Conservation (phyloP, 1,140 invertebrate genomes). For the Apis dorsata region DNA sequence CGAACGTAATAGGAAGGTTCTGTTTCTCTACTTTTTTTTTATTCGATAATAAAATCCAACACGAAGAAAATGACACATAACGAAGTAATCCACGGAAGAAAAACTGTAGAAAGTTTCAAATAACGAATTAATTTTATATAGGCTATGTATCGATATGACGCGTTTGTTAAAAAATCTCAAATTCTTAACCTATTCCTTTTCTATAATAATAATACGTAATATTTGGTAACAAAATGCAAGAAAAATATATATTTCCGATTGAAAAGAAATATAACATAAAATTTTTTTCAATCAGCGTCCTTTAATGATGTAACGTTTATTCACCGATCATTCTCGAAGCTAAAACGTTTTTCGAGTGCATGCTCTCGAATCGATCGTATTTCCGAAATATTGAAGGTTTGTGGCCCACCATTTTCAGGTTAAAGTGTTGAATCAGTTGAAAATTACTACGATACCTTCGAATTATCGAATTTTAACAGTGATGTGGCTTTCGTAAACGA, state of each 20-base stretch:
- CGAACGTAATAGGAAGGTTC: neutral
- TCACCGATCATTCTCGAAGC: neutral
- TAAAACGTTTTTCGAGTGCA: constrained; percentile 1
- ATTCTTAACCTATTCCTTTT: neutral
- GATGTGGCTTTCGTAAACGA: neutral
- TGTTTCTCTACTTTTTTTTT: too few relatives aligned
- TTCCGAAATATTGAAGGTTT: neutral
- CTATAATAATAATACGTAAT: neutral
- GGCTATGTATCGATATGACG: neutral
- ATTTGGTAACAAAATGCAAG: neutral
- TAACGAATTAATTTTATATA: too few relatives aligned
- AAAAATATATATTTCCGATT: neutral
- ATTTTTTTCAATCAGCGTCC: neutral
- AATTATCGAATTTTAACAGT: neutral
- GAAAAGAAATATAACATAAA: neutral
- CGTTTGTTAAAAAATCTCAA: neutral
- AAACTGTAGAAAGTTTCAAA: too few relatives aligned
- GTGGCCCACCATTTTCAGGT: neutral
- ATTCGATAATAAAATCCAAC: too few relatives aligned
- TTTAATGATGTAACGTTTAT: neutral
- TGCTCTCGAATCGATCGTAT: constrained; percentile 9
- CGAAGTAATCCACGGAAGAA: too few relatives aligned
- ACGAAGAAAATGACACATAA: too few relatives aligned
- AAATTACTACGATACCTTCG: neutral
- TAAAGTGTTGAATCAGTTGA: constrained; percentile 20